phyloP scores from a whole-genome alignment of 2,113 vertebrate species.

The Ciconia maguari region DNA sequence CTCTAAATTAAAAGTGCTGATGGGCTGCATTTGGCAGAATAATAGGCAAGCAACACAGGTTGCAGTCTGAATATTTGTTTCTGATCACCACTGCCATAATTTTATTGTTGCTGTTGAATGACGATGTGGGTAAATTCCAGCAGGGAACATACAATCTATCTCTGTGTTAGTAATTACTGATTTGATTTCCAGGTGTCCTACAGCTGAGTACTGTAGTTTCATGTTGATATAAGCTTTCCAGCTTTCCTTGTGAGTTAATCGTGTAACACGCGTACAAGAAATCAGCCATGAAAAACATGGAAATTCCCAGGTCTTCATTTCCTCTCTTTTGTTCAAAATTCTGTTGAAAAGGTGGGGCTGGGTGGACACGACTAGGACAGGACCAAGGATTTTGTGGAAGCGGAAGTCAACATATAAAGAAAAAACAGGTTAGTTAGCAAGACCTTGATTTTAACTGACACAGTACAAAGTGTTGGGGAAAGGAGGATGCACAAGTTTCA shows the following conservation, averaged over 20 bases:
- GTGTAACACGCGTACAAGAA: neutral
- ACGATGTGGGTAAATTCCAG: constrained; percentile 23
- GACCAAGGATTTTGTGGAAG: neutral
- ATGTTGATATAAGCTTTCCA: neutral
- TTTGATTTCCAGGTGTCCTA: constrained; percentile 29
- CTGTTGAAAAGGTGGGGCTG: neutral
- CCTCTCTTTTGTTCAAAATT: neutral
- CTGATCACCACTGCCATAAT: neutral
- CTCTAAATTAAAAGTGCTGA: neutral
- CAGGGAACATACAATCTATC: neutral
- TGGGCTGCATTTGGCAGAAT: neutral
- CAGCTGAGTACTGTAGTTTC: neutral
- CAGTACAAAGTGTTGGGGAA: neutral
- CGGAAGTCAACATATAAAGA: neutral
- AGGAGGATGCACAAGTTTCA: neutral
- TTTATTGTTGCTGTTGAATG: neutral
- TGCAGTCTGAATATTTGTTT: constrained; percentile 2
- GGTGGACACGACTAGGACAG: neutral
- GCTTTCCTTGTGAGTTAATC: neutral
- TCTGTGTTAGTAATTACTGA: constrained; percentile 12
- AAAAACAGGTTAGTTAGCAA: neutral
- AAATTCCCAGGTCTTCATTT: neutral
- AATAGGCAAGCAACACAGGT: neutral
- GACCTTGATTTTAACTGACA: neutral
- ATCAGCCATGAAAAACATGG: neutral